These are phyloP conservation scores for Neotragus moschatus DNA, from an alignment of 2,113 vertebrate genomes.

Conservation along the genomic window DNA sequence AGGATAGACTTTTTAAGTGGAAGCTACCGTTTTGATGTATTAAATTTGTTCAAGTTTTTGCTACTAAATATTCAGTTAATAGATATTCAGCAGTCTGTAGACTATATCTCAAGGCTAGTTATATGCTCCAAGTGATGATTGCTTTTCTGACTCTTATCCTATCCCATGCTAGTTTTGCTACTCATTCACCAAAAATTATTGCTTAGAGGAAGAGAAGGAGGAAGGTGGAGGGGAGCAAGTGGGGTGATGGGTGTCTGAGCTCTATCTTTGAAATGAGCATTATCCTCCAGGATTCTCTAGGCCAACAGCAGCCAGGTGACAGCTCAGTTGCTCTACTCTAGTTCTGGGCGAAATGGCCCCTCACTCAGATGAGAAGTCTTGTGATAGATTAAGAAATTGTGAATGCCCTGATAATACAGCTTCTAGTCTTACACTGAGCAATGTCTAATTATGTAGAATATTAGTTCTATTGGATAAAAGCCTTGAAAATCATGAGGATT, in stretches of 20 bases:
- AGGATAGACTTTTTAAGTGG: background rate
- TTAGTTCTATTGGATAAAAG: background rate
- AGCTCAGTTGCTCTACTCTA: slow-evolving; percentile 74
- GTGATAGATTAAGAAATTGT: background rate
- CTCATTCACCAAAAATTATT: slow-evolving; percentile 61
- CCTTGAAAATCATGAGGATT: background rate
- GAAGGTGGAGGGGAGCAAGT: background rate
- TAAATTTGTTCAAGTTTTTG: background rate
- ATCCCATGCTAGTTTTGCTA: background rate
- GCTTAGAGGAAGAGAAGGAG: background rate
- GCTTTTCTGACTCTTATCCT: background rate
- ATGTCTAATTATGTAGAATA: background rate
- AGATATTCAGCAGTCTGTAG: background rate
- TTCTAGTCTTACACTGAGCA: background rate
- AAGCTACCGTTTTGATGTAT: background rate
- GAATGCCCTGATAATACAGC: background rate
- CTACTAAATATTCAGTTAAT: background rate
- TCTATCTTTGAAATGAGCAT: slow-evolving; percentile 74
- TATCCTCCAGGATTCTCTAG: slow-evolving; percentile 72
- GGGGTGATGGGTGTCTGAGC: slow-evolving; percentile 58
- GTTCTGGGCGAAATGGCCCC: slow-evolving; percentile 73
- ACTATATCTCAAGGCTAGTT: background rate
- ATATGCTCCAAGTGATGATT: background rate
- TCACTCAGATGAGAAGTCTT: slow-evolving; percentile 56
- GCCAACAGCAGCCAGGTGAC: slow-evolving; percentile 66